These are phyloP conservation scores for Anolis apletophallus DNA, from an alignment of 2,797 vertebrate genomes.

Conservation along the genomic window DNA sequence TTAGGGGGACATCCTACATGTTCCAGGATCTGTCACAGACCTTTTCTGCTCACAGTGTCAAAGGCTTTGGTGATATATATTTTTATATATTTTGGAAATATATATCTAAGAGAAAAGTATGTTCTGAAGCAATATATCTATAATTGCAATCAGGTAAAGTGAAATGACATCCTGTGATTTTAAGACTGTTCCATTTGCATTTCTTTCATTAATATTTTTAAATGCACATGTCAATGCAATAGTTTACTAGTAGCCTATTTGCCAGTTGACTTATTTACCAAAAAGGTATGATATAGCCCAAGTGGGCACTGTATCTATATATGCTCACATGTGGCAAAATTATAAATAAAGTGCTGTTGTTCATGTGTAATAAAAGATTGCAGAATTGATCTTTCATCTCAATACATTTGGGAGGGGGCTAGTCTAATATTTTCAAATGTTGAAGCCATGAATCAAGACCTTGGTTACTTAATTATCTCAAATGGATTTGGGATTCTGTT, in stretches of 20 bases:
- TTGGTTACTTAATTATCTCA: background rate
- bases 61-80: no score
- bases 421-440: background rate
- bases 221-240: background rate
- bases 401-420: background rate
- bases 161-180: background rate
- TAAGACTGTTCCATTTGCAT: slow-evolving; percentile 18
- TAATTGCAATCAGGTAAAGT: background rate
- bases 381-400: background rate
- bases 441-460: background rate
- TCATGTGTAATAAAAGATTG: slow-evolving; percentile 1
- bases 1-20: no score
- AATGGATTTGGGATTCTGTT: slow-evolving; percentile 6
- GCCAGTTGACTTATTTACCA: slow-evolving; percentile 42
- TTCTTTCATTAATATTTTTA: slow-evolving; percentile 21
- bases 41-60: no score
- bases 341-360: background rate
- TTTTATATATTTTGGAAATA: no score
- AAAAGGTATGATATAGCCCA: slow-evolving; percentile 41
- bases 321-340: background rate
- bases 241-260: slow-evolving; percentile 28
- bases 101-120: background rate
- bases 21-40: no score
- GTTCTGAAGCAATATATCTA: slow-evolving; percentile 19
- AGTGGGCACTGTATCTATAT: background rate